Base-by-base conservation (phyloP, 1,140 invertebrate species). In the Danaus melanippus region DNA sequence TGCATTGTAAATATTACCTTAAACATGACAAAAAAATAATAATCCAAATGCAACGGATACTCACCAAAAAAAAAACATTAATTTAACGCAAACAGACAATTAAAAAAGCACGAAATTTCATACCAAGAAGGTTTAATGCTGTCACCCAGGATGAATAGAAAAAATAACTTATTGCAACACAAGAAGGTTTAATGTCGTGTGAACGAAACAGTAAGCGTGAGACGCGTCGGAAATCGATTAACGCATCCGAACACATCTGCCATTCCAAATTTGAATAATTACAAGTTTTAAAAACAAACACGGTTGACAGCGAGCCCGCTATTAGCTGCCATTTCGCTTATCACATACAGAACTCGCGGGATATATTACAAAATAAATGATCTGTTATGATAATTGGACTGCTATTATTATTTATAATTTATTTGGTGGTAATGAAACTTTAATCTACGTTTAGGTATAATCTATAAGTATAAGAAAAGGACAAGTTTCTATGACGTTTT, bases 231-330 rank as follows among this genome's bases (percentile, higher is more conserved):
- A 74, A 84, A 79, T 80, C 77, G 80, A 84, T 82, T 84, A 82
- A 72, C 72, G 69, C 64, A 63, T 70, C 61, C 58, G 68, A 69
- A 76, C 75, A 74, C 79, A 82, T 84, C 79, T 84, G 80, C 79
- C 69, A 68, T 81, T 79, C 76, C 58, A 81, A 81, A 81, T 84
- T 84, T 82, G 67, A 84, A 80, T 84, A 84, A 84, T 82, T 76
- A 82, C 74, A 72, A 69, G 71, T 81, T 79, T 76, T 65, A 74
- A 79, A 83, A 77, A 79, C 76, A 81, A 76, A 84, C 76, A 79
- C 65, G 68, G 73, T 68, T 73, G 74, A 71, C 70, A 76, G 50
- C 59, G 60, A 74, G 62, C 71, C 69, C 44, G 62, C 75, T 67
- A 79, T 84, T 81, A 81, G 69, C 50, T 54, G 68, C 61, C 62